These are phyloP conservation scores for Apodemus sylvaticus DNA, from an alignment of 2,113 vertebrate genomes.

Conservation along the genomic window DNA sequence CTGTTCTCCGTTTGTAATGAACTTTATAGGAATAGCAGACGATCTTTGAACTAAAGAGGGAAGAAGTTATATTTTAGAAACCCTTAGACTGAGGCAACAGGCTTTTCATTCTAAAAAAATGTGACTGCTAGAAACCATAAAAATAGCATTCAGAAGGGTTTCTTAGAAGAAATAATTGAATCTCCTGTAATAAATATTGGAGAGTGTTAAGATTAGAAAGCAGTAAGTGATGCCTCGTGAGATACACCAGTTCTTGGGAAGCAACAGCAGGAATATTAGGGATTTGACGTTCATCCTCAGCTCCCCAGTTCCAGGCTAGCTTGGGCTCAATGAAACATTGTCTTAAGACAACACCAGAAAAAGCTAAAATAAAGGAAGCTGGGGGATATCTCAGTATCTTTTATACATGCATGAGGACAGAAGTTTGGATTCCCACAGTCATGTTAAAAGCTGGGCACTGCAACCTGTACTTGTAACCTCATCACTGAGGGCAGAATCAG, in stretches of 20 bases:
- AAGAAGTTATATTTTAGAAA: not conserved
- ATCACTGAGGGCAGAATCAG: not conserved
- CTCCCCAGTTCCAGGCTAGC: no score
- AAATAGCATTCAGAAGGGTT: not conserved
- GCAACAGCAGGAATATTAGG: no score
- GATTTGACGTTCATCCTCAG: not conserved
- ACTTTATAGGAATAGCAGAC: not conserved
- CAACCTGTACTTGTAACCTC: not conserved
- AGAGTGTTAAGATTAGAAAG: not conserved
- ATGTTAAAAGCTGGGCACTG: not conserved
- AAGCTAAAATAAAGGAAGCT: not conserved
- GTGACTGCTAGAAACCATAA: not conserved
- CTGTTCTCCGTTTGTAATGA: not conserved
- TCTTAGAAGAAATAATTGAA: not conserved
- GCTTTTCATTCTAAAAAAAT: constrained; percentile 5
- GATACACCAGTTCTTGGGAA: not conserved
- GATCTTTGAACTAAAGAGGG: not conserved
- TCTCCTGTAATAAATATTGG: not conserved
- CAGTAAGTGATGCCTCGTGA: not conserved
- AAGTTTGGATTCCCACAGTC: not conserved
- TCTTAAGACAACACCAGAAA: not conserved
- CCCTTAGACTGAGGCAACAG: not conserved
- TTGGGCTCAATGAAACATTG: not conserved
- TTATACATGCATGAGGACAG: not conserved
- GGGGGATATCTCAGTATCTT: no score